Conservation (phyloP, 2,797 vertebrate genomes). For the Micromesistius poutassou region DNA sequence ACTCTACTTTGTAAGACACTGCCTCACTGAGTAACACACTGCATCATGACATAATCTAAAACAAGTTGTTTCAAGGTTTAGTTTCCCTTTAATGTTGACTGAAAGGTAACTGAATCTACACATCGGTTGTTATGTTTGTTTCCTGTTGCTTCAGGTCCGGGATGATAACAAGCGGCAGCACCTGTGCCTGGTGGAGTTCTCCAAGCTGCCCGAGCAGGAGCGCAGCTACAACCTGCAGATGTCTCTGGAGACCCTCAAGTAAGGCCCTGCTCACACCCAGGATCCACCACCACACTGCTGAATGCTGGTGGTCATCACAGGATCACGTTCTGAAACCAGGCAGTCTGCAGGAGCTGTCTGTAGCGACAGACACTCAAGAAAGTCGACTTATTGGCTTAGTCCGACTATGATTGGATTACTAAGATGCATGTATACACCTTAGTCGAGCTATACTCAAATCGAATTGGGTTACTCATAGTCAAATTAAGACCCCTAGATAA, state of each 20-base stretch:
- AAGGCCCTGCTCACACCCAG: slow-evolving; percentile 43
- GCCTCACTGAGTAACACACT: background rate
- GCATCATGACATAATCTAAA: background rate
- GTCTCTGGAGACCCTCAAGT: slow-evolving; percentile 96
- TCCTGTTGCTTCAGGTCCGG: slow-evolving; percentile 76
- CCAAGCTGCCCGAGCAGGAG: slow-evolving; percentile 90
- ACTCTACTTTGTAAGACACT: background rate
- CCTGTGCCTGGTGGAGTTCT: slow-evolving; percentile 92
- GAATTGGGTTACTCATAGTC: too few species aligned
- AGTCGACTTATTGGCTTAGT: too few species aligned
- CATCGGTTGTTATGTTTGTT: background rate
- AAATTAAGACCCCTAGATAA: too few species aligned
- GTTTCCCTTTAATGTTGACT: background rate
- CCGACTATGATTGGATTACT: too few species aligned
- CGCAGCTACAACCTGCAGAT: slow-evolving; percentile 95
- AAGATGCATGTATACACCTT: too few species aligned
- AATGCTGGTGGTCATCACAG: background rate
- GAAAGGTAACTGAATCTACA: background rate
- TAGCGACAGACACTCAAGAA: too few species aligned
- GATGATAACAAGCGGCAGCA: slow-evolving; percentile 95
- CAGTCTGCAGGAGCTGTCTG: background rate
- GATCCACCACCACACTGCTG: background rate
- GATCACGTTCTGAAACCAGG: background rate
- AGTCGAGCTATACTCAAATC: too few species aligned
- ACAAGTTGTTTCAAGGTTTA: background rate